Conservation (phyloP, 2,797 vertebrate species). For the Premnoplex brunnescens region DNA sequence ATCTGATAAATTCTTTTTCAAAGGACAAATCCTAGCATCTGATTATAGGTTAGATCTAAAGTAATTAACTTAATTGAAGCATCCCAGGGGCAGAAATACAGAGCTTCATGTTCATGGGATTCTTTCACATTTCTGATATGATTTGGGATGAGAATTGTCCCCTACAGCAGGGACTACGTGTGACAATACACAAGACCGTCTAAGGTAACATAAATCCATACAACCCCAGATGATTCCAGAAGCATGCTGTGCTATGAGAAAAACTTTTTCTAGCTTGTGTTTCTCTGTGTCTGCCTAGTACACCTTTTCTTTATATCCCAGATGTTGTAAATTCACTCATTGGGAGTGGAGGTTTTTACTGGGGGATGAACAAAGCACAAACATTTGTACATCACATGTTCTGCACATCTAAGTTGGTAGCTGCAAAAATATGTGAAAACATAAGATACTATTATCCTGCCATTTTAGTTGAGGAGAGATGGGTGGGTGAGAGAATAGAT, state of each 20-base stretch:
- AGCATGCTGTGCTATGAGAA: background rate
- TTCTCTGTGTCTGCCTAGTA: background rate
- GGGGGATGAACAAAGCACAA: rapidly evolving
- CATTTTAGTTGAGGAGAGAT: background rate
- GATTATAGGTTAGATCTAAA: background rate
- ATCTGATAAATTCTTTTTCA: constrained; percentile 8
- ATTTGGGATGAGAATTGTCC: background rate
- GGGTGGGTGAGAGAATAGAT: background rate
- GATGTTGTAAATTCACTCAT: background rate
- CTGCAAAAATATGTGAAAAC: background rate
- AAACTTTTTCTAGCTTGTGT: background rate
- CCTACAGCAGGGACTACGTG: background rate
- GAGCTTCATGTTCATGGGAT: background rate
- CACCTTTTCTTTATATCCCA: background rate
- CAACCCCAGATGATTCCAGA: background rate
- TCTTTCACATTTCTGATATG: background rate
- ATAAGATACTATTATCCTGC: background rate
- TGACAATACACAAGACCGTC: background rate
- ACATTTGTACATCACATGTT: background rate
- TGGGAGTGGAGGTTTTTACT: background rate
- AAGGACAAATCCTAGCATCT: constrained; percentile 24
- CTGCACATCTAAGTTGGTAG: background rate
- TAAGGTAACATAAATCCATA: background rate
- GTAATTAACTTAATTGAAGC: constrained; percentile 35
- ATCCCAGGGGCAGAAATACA: background rate